Evolutionary conservation across 2,113 vertebrate species (phyloP), one percentile per base, ranked within the genome.

Genomic region (Irena cyanogastra): DNA sequence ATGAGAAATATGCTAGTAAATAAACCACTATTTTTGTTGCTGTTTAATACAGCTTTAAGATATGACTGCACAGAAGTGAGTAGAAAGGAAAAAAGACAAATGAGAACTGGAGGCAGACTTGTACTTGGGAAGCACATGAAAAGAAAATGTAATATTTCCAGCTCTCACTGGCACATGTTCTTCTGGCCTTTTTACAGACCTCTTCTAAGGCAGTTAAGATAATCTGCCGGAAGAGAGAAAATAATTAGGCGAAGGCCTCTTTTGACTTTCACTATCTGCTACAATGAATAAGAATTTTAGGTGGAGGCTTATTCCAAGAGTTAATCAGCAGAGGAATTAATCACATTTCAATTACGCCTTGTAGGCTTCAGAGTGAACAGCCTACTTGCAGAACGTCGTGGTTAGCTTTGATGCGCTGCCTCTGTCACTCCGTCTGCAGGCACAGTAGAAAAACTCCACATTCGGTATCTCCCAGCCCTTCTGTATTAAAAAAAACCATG

Each of bases 241-340:
- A 87, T 94, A 97, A 97, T 97, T 97, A 97, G 71, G 77, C 76
- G 3, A 61, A 83, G 72, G 54, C 80, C 83, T 93, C 94, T 89
- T 93, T 74, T 92, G 91, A 81, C 76, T 94, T 94, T 60, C 47
- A 52, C 44, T 78, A 16, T 87, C 91, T 77, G 68, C 33, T 80
- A 69, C 64, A 59, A 42, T 69, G 88, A 94, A 57, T 91, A 68
- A 81, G 82, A 76, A 68, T 75, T 93, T 95, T 89, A 97, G 72
- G 94, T 89, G 83, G 87, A 83, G 72, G 69, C 65, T 91, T 95
- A 80, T 80, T 92, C 89, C 28, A 72, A 92, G 54, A 11, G n/a
- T 45, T 93, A 90, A 92, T 89, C 86, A 81, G 80, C 47, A 84
- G 30, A 81, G 83, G 76, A 87, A 89, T 92, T 89, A 95, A 95